Conservation (phyloP, 2,113 vertebrate genomes). For the Austrofundulus limnaeus region DNA sequence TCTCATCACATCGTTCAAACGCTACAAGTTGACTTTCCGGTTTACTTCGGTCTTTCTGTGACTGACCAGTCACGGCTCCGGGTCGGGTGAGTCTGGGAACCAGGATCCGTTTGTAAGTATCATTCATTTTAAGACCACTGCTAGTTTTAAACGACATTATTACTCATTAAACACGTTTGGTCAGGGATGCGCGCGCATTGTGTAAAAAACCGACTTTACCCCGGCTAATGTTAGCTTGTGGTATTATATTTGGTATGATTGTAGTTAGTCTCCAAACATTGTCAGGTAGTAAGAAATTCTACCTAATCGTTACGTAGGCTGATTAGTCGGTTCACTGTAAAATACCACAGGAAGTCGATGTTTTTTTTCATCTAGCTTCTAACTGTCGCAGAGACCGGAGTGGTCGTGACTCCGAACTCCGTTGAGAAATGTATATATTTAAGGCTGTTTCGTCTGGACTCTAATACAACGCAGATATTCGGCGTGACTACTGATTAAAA, state of each 20-base stretch:
- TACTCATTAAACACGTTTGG: background rate
- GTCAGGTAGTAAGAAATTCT: too few relatives aligned
- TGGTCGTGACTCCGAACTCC: background rate
- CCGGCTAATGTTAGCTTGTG: background rate
- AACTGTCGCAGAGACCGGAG: background rate
- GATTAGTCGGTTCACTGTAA: too few relatives aligned
- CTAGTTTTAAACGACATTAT: background rate
- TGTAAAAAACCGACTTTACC: background rate
- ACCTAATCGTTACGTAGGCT: too few relatives aligned
- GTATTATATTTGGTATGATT: too few relatives aligned
- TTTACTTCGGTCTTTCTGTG: background rate
- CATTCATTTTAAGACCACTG: background rate
- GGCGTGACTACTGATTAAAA: too few relatives aligned
- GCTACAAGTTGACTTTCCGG: background rate
- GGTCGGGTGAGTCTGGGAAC: background rate
- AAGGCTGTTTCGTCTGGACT: too few relatives aligned
- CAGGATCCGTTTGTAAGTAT: background rate
- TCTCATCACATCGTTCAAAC: too few relatives aligned
- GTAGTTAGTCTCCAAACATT: background rate
- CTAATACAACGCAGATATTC: too few relatives aligned
- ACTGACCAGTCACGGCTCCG: background rate
- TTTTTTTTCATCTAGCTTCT: too few relatives aligned
- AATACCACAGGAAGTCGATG: too few relatives aligned
- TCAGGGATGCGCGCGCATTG: background rate
- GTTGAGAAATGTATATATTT: too few relatives aligned